Percentiles rank a stretch among this genome's conserved stretches.
Conservation (phyloP, 2,797 vertebrate species). For the Sebastes vulpes region DNA sequence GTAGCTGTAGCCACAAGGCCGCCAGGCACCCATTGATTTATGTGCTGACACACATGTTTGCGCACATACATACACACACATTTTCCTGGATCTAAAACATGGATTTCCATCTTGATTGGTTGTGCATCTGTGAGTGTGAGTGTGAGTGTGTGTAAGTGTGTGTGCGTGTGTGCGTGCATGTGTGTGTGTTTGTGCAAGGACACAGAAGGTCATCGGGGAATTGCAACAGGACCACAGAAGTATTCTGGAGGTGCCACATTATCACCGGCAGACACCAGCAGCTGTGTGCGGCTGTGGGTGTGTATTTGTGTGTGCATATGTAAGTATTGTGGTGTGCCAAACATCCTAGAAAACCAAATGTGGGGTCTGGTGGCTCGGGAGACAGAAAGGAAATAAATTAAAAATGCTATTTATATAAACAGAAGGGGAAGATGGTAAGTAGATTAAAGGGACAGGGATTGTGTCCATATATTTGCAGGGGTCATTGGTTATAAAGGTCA, state of each 20-base stretch:
- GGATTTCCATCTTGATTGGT: conserved; percentile 12
- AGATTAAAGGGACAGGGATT: background rate
- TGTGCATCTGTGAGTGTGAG: conserved; percentile 2
- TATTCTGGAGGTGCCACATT: conserved; percentile 24
- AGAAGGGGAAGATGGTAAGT: background rate
- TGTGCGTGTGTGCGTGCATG: background rate
- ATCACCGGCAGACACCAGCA: conserved; percentile 9
- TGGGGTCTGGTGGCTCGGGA: background rate
- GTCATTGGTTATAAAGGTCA: conserved; percentile 40
- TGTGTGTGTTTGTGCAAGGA: background rate
- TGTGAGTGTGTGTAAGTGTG: background rate
- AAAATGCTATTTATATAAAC: background rate
- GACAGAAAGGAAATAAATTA: background rate
- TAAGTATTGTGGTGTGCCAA: background rate
- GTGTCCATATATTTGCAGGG: conserved; percentile 13
- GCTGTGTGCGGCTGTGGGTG: background rate
- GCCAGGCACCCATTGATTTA: conserved; percentile 77
- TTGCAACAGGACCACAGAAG: conserved; percentile 23
- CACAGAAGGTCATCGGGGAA: conserved; percentile 29
- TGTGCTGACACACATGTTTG: conserved; percentile 55
- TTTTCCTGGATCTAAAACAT: conserved; percentile 34
- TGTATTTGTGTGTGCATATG: background rate
- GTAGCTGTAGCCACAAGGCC: conserved; percentile 63
- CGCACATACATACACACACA: background rate
- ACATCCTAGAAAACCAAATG: background rate